Evolutionary conservation across 1,140 invertebrate genomes (phyloP), one percentile per base, ranked within the genome.

Genomic region (Danaus melanippus): DNA sequence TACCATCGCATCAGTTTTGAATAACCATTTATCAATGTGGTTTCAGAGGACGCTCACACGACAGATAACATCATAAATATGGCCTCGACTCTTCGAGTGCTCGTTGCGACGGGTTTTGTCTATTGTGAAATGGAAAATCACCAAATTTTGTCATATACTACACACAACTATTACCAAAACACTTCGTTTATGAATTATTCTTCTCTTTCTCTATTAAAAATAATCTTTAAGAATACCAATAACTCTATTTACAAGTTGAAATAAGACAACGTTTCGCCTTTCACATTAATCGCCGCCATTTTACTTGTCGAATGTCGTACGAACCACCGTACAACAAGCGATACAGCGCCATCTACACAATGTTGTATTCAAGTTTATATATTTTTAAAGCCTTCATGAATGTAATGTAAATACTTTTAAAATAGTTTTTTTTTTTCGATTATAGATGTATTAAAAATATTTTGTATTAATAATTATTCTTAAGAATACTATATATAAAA

Each of bases 61-160:
- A 82, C 80, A 87, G 86, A 87, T 87, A 87, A 87, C 86, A 87
- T 87, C 84, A 84, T 87, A 87, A 87, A 87, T 87, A 87, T 87
- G 86, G 86, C 86, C 84, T 87, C 86, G 80, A 84, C 70, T 78
- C 76, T 74, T 86, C 71, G 76, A 77, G 76, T 76, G 75, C 74
- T 86, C 74, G 78, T 75, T 82, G 74, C 74, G 81, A 86, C 79
- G 81, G 79, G 81, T 84, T 86, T 85, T 84, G 76, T 83, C 77
- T 84, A 82, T 78, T 84, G 78, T 82, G 80, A 81, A 84, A 84
- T 71, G 69, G 77, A 80, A 69, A 78, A 62, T 63, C 72, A 79
- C 72, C 76, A 67, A 66, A 68, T 66, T 59, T 57, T 70, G 61
- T 74, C 58, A 65, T 66, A 62, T 56, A 67, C 61, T 58, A 70